phyloP scores from a whole-genome alignment of 2,113 vertebrate species.

The Chauna torquata region DNA sequence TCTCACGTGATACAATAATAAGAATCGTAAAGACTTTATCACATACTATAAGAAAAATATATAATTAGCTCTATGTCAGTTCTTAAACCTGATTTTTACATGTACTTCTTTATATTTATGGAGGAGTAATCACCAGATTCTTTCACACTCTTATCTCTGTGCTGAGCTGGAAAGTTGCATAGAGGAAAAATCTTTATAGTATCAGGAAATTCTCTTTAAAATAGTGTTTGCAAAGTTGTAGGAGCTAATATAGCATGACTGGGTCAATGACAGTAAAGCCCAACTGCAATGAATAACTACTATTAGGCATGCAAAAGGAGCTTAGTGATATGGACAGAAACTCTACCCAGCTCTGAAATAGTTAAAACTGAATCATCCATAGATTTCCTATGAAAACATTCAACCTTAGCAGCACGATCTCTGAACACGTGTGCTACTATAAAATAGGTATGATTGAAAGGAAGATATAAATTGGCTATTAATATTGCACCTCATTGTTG shows the following conservation, averaged over 20 bases:
- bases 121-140: neutral
- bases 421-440: neutral
- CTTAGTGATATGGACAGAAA: neutral
- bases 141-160: neutral
- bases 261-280: neutral
- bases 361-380: neutral
- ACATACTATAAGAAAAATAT: neutral
- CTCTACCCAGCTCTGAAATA: neutral
- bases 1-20: neutral
- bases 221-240: conserved; percentile 45
- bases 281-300: conserved; percentile 51
- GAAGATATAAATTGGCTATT: neutral
- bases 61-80: neutral
- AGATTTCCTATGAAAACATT: neutral
- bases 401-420: neutral
- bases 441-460: neutral
- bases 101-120: neutral
- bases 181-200: conserved; percentile 4
- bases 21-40: neutral
- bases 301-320: conserved; percentile 52
- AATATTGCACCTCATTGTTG: neutral
- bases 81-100: neutral
- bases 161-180: neutral
- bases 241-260: conserved; percentile 62
- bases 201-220: conserved; percentile 41